These are phyloP conservation scores for Brachyalestes nurse DNA, from an alignment of 2,797 vertebrate species.

Conservation along the genomic window DNA sequence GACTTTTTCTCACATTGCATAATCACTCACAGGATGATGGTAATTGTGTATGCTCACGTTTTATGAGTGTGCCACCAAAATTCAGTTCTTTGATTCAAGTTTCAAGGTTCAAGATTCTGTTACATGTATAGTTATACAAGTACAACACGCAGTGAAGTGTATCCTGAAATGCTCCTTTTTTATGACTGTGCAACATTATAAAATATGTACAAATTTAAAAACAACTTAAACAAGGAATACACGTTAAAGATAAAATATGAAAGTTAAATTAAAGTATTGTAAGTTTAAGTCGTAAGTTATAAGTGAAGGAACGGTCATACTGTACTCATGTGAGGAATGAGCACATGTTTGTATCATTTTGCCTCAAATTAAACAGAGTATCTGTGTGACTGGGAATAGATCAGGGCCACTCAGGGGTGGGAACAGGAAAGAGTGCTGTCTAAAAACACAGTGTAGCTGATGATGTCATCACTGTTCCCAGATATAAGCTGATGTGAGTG, in stretches of 20 bases:
- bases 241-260: too few relatives aligned
- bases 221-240: too few relatives aligned
- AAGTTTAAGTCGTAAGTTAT: too few relatives aligned
- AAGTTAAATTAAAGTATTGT: too few relatives aligned
- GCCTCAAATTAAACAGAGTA: not conserved
- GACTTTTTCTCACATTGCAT: not conserved
- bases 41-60: not conserved
- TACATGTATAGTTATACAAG: too few relatives aligned
- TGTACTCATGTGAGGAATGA: not conserved
- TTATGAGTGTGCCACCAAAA: not conserved
- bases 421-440: slow-evolving; percentile 29
- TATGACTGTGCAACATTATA: too few relatives aligned
- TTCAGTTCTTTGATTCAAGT: too few relatives aligned
- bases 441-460: slow-evolving; percentile 16
- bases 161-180: too few relatives aligned
- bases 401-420: slow-evolving; percentile 12
- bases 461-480: slow-evolving; percentile 41
- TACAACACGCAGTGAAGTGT: too few relatives aligned
- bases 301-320: not conserved
- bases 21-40: not conserved
- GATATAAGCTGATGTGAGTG: slow-evolving; percentile 6
- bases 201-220: too few relatives aligned
- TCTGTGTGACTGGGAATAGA: not conserved
- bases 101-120: too few relatives aligned
- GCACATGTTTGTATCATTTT: not conserved